Base-by-base conservation (phyloP, 2,888 invertebrate genomes). In the Cosmorhoe ocellata region DNA sequence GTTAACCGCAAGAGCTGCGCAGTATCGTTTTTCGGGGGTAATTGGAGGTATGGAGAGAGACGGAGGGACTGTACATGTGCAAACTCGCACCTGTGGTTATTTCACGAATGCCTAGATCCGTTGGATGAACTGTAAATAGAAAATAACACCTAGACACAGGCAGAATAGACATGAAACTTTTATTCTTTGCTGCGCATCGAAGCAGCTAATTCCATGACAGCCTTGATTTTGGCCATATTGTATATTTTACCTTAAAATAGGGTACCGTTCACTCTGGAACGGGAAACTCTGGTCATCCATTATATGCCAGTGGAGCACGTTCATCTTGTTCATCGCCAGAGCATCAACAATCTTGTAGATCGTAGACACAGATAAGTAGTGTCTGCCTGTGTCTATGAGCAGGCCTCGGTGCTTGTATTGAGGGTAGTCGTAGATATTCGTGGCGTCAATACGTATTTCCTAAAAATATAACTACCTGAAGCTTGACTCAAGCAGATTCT, bases 291-390 rank as follows among this genome's bases (percentile, higher is more conserved):
- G 95, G 76, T 98, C 97, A 76, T 98, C 98, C 0, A 95, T 95
- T 37, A 98, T 95, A 76, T 98, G 98, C 98, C 98, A 98, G 77
- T 98, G 98, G 54, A 98, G 93, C 0, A 97, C 96, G 79, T 98
- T 98, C 72, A 98, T 82, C 82, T 98, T 98, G 76, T 97, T 98
- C 77, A 95, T 95, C 0, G 95, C 92, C 97, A 98, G 96, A 0
- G 95, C 95, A 59, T 98, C 96, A 63, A 98, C 69, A 0, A 91
- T 93, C 39, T 90, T 78, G 22, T 92, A 75, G 45, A 98, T 93
- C 33, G 92, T 92, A 0, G 81, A 69, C 32, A 95, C 76, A 0
- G 95, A 93, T 8, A 97, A 83, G 73, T 92, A 98, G 81, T 98
- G 98, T 1, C 98, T 91, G 0, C 97, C 93, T 0, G 98, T 96